Evolutionary conservation across 2,888 invertebrate genomes (phyloP), one percentile per base, ranked within the genome.

Genomic region (Patella ulyssiponensis): DNA sequence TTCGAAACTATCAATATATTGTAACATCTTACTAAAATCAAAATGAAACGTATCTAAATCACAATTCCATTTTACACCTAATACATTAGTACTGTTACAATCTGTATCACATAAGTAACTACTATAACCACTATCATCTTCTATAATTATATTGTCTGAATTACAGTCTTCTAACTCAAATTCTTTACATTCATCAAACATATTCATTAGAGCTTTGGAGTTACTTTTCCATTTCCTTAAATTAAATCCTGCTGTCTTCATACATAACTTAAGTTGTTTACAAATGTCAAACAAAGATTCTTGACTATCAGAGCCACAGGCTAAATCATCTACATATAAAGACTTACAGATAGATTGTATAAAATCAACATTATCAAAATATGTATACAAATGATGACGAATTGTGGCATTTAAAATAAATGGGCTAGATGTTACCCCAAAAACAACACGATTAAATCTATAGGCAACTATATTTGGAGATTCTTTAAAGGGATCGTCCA

Each of bases 381-480:
- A 64, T 12, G 1, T 9, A 12, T 12, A 20, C 12, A 64, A 20
- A 64, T 64, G 64, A 5, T 58, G 23, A 20, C 64, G 20, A 20
- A 64, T 9, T 20, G 64, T 64, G 20, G 64, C 64, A 64, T 64
- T 64, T 20, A 64, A 64, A 64, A 64, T 58, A 58, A 58, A 58
- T 20, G 64, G 64, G 3, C 64, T 64, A 12, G 58, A 58, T 58
- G 58, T 58, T 58, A 58, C 58, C 58, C 58, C 58, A 0, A 58
- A 58, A n/a, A 58, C 58, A 58, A 58, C 58, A 11, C 58, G 58
- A 58, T 58, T 58, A 17, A 58, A 58, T 58, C 58, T 58, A 58
- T 58, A 58, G 20, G 58, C 58, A 58, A 58, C 58, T 58, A 58
- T 58, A 20, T 58, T 58, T 58, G 58, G 58, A 17, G 17, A 20